These are phyloP conservation scores for Coregonus ussuriensis DNA, from an alignment of 2,797 vertebrate genomes.

Conservation along the genomic window DNA sequence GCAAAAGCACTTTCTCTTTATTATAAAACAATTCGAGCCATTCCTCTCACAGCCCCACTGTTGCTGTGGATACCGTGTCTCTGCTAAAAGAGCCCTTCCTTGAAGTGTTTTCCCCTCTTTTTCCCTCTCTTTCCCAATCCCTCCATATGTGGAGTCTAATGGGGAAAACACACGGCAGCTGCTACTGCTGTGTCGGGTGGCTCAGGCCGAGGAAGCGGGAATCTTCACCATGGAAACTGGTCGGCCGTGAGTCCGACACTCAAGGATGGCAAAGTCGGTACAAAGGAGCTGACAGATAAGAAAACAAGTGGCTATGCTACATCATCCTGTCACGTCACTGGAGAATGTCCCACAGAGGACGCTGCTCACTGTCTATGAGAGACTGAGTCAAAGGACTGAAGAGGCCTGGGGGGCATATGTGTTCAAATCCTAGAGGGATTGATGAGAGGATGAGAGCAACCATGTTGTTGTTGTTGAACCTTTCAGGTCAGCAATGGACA, in stretches of 20 bases:
- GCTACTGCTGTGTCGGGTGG: slow-evolving; percentile 26
- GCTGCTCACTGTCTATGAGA: background rate
- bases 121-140: slow-evolving; percentile 17
- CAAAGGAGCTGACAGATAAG: slow-evolving; percentile 16
- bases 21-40: slow-evolving; percentile 49
- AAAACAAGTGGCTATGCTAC: slow-evolving; percentile 25
- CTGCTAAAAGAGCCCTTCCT: slow-evolving; percentile 28
- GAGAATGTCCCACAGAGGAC: background rate
- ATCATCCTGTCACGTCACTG: background rate
- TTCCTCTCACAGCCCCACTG: slow-evolving; percentile 36
- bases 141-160: slow-evolving; percentile 48
- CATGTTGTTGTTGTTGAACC: slow-evolving; percentile 15
- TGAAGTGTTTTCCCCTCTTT: slow-evolving; percentile 20
- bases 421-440: background rate
- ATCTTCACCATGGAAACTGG: slow-evolving; percentile 26
- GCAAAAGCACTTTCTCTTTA: slow-evolving; percentile 53
- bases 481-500: slow-evolving; percentile 16
- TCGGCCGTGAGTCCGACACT: slow-evolving; percentile 21
- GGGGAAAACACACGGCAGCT: slow-evolving; percentile 53
- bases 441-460: background rate
- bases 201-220: slow-evolving; percentile 26
- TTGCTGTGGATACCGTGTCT: slow-evolving; percentile 41
- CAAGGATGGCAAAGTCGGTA: slow-evolving; percentile 1
- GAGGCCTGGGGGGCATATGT: background rate
- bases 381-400: slow-evolving; percentile 1